Conservation (phyloP, 1,140 invertebrate genomes). For the Bilobella aurantiaca region DNA sequence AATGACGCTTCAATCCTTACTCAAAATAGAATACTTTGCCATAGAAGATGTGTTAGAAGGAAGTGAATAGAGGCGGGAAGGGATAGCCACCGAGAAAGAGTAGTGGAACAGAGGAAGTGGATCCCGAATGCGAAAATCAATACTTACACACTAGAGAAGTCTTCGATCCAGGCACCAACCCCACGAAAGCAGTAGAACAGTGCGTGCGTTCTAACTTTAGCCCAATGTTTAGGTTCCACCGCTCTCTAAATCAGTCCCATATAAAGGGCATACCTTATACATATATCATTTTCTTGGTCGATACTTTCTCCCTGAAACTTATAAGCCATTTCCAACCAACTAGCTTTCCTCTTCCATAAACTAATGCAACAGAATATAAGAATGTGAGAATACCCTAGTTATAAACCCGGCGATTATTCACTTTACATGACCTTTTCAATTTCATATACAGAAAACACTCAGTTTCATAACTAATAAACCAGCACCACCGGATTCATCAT, state of each 20-base stretch:
- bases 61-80: background rate
- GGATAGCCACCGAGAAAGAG: background rate
- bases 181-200: too few relatives aligned
- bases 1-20: background rate
- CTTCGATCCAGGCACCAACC: background rate
- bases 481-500: too few relatives aligned
- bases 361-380: too few relatives aligned
- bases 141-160: background rate
- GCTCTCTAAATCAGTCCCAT: background rate
- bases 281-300: background rate
- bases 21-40: background rate
- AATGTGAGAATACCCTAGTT: too few relatives aligned
- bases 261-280: background rate
- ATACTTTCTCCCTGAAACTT: conserved; percentile 4
- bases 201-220: too few relatives aligned
- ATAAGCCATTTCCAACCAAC: too few relatives aligned
- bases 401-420: too few relatives aligned
- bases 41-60: background rate
- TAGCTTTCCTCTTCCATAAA: too few relatives aligned
- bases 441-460: too few relatives aligned
- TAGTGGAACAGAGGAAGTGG: too few relatives aligned
- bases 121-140: conserved; percentile 1
- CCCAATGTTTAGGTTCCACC: background rate
- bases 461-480: too few relatives aligned
- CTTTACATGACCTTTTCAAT: too few relatives aligned